Conservation (phyloP, 1,140 invertebrate species). For the Hylaeus volcanicus region DNA sequence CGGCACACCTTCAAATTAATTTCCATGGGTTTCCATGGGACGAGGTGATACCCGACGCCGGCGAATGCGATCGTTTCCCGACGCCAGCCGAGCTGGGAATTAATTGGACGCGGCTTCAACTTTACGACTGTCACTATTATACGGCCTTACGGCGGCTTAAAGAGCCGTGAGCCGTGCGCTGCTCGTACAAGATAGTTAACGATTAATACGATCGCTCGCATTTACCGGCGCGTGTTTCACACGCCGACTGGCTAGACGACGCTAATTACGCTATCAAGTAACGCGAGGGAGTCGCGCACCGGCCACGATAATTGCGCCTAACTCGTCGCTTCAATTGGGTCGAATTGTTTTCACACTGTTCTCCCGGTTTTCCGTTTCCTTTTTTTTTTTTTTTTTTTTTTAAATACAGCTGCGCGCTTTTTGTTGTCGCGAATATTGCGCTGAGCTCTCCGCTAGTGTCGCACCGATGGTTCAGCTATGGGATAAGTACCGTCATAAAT, state of each 20-base stretch:
- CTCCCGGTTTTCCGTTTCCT: not conserved
- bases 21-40: conserved; percentile 52
- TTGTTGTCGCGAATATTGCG: no score
- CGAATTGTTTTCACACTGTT: conserved; percentile 49
- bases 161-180: conserved; percentile 26
- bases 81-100: conserved; percentile 39
- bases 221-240: conserved; percentile 64
- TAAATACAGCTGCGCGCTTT: not conserved
- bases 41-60: conserved; percentile 19
- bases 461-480: no score
- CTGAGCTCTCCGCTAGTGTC: no score
- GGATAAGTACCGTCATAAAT: no score
- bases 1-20: conserved; percentile 51
- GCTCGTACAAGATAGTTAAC: conserved; percentile 61
- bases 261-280: conserved; percentile 67
- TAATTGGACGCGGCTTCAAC: conserved; percentile 59
- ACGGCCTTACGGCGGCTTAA: conserved; percentile 43
- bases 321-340: conserved; percentile 56
- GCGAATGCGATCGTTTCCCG: conserved; percentile 40
- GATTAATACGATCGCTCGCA: conserved; percentile 63
- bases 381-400: not conserved
- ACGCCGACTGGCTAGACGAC: conserved; percentile 58
- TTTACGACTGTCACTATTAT: conserved; percentile 66
- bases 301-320: conserved; percentile 56
- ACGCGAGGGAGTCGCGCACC: conserved; percentile 52